phyloP scores from a whole-genome alignment of 2,113 vertebrate species.

The Rallus limicola region DNA sequence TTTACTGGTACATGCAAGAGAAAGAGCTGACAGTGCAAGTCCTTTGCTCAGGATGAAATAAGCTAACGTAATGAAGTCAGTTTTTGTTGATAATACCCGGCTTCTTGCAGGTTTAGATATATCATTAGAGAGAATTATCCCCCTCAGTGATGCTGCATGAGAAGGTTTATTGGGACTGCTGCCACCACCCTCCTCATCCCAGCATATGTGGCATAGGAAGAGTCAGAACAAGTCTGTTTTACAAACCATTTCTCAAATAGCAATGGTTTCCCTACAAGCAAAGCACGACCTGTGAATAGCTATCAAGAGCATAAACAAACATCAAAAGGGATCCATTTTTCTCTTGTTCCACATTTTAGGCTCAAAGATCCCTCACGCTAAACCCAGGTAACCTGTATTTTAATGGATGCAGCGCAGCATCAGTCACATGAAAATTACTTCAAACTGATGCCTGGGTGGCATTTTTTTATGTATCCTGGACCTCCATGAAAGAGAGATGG shows the following conservation, averaged over 20 bases:
- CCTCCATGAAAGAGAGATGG: neutral
- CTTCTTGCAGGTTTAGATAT: neutral
- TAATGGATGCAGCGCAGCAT: fast-evolving
- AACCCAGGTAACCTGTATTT: neutral
- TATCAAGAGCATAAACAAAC: neutral
- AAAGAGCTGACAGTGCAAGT: neutral
- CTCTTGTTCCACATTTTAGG: neutral
- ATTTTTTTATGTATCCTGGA: neutral
- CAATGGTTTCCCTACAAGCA: neutral
- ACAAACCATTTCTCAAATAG: neutral
- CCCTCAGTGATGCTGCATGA: neutral
- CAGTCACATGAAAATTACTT: neutral
- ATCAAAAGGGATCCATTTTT: neutral
- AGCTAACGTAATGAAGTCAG: neutral
- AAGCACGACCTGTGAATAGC: neutral
- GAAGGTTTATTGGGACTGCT: neutral
- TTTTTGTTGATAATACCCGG: neutral
- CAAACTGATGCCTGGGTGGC: neutral
- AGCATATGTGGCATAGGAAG: neutral
- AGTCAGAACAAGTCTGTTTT: neutral
- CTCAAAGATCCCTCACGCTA: neutral
- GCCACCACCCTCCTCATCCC: neutral
- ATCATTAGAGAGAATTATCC: neutral
- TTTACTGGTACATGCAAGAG: neutral
- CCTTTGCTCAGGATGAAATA: neutral